Conservation (phyloP, 2,797 vertebrate genomes). For the Gallinago nigripennis region DNA sequence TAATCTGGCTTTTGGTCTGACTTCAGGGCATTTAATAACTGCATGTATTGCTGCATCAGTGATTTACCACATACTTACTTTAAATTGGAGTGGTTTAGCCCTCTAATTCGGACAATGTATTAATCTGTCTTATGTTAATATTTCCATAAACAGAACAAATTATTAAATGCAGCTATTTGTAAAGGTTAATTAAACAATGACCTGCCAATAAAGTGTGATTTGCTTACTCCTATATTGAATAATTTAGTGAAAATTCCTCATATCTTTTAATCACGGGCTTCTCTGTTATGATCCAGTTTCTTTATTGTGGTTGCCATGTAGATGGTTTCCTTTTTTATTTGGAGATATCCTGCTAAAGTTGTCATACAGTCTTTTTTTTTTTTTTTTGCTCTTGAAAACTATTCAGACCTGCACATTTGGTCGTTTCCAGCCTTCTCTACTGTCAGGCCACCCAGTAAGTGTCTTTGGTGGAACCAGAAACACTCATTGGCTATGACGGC, state of each 20-base stretch:
- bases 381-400: neutral
- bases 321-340: neutral
- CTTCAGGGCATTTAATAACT: neutral
- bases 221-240: neutral
- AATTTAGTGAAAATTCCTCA: neutral
- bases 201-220: slow-evolving; percentile 3
- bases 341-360: neutral
- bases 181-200: neutral
- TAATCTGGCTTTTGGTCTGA: neutral
- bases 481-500: neutral
- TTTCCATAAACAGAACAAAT: neutral
- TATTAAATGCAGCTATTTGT: neutral
- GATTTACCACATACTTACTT: neutral
- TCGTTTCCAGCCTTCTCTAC: neutral
- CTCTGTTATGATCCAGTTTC: neutral
- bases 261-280: neutral
- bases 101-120: neutral
- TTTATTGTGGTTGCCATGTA: neutral
- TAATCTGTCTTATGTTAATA: neutral
- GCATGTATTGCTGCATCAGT: neutral
- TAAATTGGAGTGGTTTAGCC: neutral
- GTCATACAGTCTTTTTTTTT: neutral
- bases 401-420: neutral
- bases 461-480: neutral
- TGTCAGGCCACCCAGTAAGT: neutral